Percentiles rank a stretch among this genome's conserved stretches.
Conservation (phyloP, 2,113 vertebrate genomes). For the Cyrtonyx montezumae region DNA sequence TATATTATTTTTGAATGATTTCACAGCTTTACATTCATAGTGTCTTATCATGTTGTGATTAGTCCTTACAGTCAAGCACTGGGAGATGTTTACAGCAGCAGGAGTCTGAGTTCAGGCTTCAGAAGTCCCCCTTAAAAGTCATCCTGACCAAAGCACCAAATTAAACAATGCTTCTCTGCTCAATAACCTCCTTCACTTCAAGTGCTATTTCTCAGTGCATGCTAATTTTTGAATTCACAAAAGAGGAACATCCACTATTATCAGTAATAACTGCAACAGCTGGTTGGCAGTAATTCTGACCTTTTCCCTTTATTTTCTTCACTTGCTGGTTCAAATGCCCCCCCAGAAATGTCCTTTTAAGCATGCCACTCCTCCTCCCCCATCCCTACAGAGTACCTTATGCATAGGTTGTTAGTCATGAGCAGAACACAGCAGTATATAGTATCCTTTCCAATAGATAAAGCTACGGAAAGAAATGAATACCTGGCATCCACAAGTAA, state of each 20-base stretch:
- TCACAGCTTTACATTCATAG: neutral
- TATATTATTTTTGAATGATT: neutral
- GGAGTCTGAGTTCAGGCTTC: neutral
- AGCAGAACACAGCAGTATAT: neutral
- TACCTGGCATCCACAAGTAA: neutral
- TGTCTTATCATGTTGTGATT: neutral
- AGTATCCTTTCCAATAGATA: neutral
- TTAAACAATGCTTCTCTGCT: neutral
- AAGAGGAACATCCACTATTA: neutral
- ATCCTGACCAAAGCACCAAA: neutral
- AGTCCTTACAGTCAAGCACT: neutral
- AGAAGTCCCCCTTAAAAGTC: neutral
- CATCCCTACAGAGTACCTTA: fast-evolving
- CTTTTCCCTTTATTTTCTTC: neutral
- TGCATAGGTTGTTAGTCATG: neutral
- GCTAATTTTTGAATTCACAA: neutral
- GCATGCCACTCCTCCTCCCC: fast-evolving
- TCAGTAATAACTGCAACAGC: neutral
- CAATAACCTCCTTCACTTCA: neutral
- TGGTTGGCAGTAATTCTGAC: neutral
- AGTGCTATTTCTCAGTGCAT: neutral
- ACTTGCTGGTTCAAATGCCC: neutral
- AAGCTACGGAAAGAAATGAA: neutral
- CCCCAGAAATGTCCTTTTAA: neutral
- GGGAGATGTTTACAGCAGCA: neutral